Evolutionary conservation across 2,113 vertebrate species (phyloP), one percentile per base, ranked within the genome.

Genomic region (Nymphicus hollandicus): DNA sequence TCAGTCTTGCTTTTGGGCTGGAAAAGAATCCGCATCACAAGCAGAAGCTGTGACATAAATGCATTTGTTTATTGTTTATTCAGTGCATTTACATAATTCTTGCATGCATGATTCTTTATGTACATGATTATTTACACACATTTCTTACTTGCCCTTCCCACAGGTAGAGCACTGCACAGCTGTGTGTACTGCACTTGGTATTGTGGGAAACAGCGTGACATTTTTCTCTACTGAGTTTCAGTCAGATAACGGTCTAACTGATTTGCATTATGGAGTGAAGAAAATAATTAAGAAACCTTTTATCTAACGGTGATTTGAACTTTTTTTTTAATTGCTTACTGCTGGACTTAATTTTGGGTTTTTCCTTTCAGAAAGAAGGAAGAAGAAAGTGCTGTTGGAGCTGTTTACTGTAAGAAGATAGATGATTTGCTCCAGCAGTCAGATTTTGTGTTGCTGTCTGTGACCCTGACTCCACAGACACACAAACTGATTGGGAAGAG

Each of bases 371-470:
- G 98, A 95, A 91, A 73, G 24, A 89, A 95, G 56, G 98, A 97
- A 44, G 98, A 98, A 79, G 98, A 99, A 88, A 85, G 18, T 56
- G 97, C 96, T 0, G 92, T 98, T 47, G 98, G 98, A 49, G 98
- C 98, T 64, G 41, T 81, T 86, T 98, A 98, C 85, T 98, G 98
- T 87, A 90, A 96, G 81, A 97, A 92, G 66, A 95, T 98, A 86
- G 98, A 97, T 8, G 96, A 98, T 39, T 97, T 98, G 86, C 98
- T 99, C 46, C 96, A 56, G 88, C 88, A 91, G 56, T 98, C 98
- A 3, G 98, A 98, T 96, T 98, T 98, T 49, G 97, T 99, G 88
- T 97, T 98, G 96, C 22, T 98, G 53, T 81, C 96, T 23, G 83
- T 98, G 65, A 96, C 24, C 50, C 92, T 98, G 83, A 98, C 94